Conservation (phyloP, 2,797 vertebrate genomes). For the Sebastes iracundus region DNA sequence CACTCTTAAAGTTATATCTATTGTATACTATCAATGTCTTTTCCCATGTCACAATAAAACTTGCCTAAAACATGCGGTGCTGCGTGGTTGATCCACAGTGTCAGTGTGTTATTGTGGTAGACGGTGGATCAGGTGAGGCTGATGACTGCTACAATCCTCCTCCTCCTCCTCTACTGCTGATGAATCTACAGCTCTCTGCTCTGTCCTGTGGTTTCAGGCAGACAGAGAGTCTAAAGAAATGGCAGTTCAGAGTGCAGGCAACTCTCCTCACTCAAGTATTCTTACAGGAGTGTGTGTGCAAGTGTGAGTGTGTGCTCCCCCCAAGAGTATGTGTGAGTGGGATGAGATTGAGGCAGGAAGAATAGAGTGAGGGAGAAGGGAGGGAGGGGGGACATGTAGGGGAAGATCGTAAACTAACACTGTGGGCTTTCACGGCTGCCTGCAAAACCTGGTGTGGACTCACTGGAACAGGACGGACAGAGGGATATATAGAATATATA, state of each 20-base stretch:
- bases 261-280: constrained; percentile 34
- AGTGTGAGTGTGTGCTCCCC: constrained; percentile 9
- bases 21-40: background rate
- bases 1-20: background rate
- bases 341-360: constrained; percentile 48
- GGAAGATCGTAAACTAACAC: constrained; percentile 73
- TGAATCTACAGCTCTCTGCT: background rate
- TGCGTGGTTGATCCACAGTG: background rate
- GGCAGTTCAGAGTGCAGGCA: constrained; percentile 32
- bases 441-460: constrained; percentile 73
- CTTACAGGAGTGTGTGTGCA: constrained; percentile 23
- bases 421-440: constrained; percentile 50
- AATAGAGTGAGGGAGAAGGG: constrained; percentile 38
- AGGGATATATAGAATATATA: background rate
- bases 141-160: background rate
- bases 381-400: constrained; percentile 52
- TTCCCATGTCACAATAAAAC: background rate
- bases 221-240: constrained; percentile 15
- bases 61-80: background rate
- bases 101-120: background rate
- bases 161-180: background rate
- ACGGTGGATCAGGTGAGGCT: background rate
- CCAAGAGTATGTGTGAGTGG: constrained; percentile 36
- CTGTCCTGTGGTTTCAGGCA: constrained; percentile 22
- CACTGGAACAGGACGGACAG: constrained; percentile 5